phyloP scores from a whole-genome alignment of 2,797 vertebrate genomes.

The Coregonus suidteri region DNA sequence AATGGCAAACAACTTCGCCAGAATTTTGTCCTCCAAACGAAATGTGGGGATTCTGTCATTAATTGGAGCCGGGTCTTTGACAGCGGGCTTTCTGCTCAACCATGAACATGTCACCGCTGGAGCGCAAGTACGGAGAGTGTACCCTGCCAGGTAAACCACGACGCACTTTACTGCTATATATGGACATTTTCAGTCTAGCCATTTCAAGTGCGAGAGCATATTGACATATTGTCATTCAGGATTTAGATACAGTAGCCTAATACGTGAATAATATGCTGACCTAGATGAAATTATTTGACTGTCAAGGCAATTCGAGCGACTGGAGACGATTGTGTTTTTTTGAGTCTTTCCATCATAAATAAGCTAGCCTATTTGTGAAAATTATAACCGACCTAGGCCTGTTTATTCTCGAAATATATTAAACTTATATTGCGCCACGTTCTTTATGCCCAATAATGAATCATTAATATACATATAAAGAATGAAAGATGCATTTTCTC shows the following conservation, averaged over 20 bases:
- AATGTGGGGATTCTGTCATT: conserved; percentile 81
- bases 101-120: conserved; percentile 83
- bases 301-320: background rate
- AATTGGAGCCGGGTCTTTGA: conserved; percentile 86
- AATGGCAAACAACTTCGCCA: conserved; percentile 89
- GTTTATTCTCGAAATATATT: background rate
- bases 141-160: conserved; percentile 86
- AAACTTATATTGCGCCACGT: background rate
- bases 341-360: background rate
- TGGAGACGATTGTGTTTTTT: background rate
- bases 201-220: background rate
- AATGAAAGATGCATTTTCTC: background rate
- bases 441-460: background rate
- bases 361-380: background rate
- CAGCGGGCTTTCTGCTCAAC: conserved; percentile 81
- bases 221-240: background rate
- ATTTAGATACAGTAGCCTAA: background rate
- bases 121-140: conserved; percentile 78
- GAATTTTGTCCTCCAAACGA: conserved; percentile 79
- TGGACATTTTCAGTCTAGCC: background rate
- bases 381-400: background rate
- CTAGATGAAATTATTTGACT: background rate
- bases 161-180: background rate
- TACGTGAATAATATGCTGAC: background rate
- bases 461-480: background rate